Evolutionary conservation across 1,140 invertebrate genomes (phyloP).

Genomic region (Cyclargus thomasi): DNA sequence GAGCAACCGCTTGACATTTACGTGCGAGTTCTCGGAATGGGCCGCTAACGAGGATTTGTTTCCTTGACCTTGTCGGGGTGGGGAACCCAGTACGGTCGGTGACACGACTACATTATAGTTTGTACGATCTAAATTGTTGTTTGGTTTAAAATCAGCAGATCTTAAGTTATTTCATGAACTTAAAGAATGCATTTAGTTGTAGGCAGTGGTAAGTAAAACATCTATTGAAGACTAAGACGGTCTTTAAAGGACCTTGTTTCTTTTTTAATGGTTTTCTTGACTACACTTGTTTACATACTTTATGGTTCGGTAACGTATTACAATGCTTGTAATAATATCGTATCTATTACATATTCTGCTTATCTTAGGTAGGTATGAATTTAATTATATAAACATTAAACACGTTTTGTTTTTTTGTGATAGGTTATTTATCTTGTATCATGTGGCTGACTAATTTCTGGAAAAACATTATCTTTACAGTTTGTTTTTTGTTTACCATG

Average conservation of each 20-base stretch:
- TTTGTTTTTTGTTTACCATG: slow-evolving; percentile 6
- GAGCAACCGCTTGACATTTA: slow-evolving; percentile 5
- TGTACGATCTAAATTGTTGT: slow-evolving; percentile 24
- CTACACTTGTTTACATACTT: neutral
- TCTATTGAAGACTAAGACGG: too few relatives aligned
- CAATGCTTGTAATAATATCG: neutral
- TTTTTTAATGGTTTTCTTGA: too few relatives aligned
- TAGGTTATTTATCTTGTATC: slow-evolving; percentile 7
- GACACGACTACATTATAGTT: slow-evolving; percentile 36
- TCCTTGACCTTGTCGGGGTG: slow-evolving; percentile 59
- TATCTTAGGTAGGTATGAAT: neutral
- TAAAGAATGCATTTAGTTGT: too few relatives aligned
- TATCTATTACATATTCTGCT: neutral
- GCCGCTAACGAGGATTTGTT: slow-evolving; percentile 35
- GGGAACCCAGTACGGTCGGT: slow-evolving; percentile 44
- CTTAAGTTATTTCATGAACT: too few relatives aligned
- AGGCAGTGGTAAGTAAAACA: too few relatives aligned
- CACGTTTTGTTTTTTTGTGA: neutral
- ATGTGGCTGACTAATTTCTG: neutral
- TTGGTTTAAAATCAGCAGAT: too few relatives aligned
- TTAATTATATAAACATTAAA: neutral
- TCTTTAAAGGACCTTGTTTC: too few relatives aligned
- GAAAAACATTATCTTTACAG: slow-evolving; percentile 4
- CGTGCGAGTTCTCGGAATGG: slow-evolving; percentile 8
- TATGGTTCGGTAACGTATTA: neutral